Percentiles rank a stretch among this genome's conserved stretches.
Conservation (phyloP, 2,113 vertebrate genomes). For the Ptilorrhoa leucosticta region DNA sequence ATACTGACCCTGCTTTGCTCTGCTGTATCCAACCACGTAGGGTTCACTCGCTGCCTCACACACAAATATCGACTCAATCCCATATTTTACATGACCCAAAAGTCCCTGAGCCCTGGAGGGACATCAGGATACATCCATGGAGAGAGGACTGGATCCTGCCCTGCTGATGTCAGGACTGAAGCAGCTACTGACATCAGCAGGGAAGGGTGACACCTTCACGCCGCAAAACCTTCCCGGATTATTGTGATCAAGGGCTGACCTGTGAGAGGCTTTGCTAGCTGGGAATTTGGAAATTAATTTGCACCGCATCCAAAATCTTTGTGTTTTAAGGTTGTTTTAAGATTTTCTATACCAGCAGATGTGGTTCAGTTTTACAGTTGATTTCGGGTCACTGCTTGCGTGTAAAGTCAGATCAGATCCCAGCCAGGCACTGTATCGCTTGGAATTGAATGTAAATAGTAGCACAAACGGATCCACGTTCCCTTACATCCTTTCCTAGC, state of each 20-base stretch:
- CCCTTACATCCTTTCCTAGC: background rate
- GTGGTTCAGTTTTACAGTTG: fast-evolving
- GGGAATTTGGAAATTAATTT: background rate
- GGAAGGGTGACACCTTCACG: background rate
- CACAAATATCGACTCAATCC: background rate
- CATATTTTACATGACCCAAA: background rate
- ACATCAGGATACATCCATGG: fast-evolving
- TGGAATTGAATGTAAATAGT: background rate
- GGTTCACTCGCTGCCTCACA: fast-evolving
- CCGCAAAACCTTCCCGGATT: fast-evolving
- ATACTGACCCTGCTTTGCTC: background rate
- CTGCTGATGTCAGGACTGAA: background rate
- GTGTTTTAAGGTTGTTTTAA: background rate
- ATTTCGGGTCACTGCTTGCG: fast-evolving
- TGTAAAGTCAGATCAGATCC: background rate
- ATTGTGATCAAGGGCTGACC: background rate
- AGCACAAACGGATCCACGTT: fast-evolving
- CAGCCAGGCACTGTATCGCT: fast-evolving
- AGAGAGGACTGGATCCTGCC: background rate
- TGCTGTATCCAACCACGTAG: fast-evolving
- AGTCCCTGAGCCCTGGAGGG: background rate
- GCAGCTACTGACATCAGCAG: background rate
- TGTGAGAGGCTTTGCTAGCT: background rate
- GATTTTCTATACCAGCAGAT: background rate
- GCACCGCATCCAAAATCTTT: fast-evolving